These are phyloP conservation scores for Procambarus clarkii DNA, from an alignment of 1,140 invertebrate genomes.

Conservation along the genomic window DNA sequence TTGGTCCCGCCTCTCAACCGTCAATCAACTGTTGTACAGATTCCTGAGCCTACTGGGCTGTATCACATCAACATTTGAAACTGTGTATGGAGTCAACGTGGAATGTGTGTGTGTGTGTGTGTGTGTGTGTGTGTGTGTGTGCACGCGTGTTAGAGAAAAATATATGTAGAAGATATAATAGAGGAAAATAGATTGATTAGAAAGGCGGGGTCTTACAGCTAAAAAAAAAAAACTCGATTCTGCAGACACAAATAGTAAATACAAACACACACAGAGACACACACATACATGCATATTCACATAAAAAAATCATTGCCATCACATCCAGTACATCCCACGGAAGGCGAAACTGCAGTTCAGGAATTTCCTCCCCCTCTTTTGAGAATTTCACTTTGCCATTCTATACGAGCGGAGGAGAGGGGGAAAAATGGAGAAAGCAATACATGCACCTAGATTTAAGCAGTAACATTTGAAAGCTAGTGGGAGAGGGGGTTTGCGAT, in stretches of 20 bases:
- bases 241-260: neutral
- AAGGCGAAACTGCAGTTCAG: neutral
- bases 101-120: too few species aligned
- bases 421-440: neutral
- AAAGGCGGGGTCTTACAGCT: too few species aligned
- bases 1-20: too few species aligned
- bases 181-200: too few species aligned
- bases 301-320: neutral
- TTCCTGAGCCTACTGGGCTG: too few species aligned
- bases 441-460: neutral
- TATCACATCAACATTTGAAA: too few species aligned
- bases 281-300: neutral
- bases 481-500: neutral
- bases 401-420: neutral
- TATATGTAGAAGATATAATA: too few species aligned
- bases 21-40: too few species aligned
- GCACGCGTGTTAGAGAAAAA: too few species aligned
- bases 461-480: slow-evolving; percentile 4
- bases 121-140: too few species aligned
- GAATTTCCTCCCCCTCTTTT: neutral
- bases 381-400: slow-evolving; percentile 8
- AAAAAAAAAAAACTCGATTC: too few species aligned
- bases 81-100: too few species aligned
- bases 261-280: neutral
- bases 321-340: neutral